These are phyloP conservation scores for Camelus dromedarius DNA, from an alignment of 2,113 vertebrate species.

Conservation along the genomic window DNA sequence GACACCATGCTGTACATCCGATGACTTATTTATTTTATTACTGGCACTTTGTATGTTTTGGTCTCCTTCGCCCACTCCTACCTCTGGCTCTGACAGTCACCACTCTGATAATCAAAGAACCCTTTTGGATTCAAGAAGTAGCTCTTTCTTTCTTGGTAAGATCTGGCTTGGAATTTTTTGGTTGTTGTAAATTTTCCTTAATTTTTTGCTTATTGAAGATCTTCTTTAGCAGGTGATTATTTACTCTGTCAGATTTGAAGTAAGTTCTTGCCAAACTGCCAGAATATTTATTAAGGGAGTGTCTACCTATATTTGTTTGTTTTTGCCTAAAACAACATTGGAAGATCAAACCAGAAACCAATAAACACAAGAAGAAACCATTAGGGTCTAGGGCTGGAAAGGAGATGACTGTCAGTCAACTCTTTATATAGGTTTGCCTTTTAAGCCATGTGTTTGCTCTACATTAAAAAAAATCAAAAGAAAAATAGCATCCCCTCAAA, in stretches of 20 bases:
- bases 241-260: conserved; percentile 1
- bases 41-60: neutral
- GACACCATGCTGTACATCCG: neutral
- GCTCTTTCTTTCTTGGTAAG: neutral
- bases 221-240: neutral
- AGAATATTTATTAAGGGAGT: conserved; percentile 8
- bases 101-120: neutral
- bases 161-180: neutral
- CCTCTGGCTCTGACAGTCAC: neutral
- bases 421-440: neutral
- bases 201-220: neutral
- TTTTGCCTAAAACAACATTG: neutral
- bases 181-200: neutral
- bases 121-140: neutral
- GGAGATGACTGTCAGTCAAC: neutral
- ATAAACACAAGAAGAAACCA: neutral
- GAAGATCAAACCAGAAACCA: neutral
- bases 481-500: neutral
- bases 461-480: neutral
- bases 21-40: neutral
- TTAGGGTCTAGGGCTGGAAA: neutral
- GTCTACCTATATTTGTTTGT: neutral
- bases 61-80: neutral
- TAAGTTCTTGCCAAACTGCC: neutral
- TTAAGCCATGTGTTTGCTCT: neutral